phyloP scores from a whole-genome alignment of 2,797 vertebrate genomes.

The Ceyx erithaca region DNA sequence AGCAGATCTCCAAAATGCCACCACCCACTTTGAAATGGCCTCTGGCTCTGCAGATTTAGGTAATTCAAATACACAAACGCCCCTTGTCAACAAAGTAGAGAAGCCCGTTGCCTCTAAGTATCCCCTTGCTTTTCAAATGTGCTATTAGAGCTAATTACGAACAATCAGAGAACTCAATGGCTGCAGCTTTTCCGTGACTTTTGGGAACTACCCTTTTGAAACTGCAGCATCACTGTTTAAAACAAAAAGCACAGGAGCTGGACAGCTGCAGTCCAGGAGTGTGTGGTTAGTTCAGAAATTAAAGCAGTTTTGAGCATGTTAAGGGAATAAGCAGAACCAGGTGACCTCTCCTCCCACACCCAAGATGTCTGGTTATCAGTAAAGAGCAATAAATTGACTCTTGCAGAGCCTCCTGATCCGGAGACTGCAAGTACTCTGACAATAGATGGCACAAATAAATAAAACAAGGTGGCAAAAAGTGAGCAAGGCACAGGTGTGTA shows the following conservation, averaged over 20 bases:
- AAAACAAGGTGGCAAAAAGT: neutral
- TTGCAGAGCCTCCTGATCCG: neutral
- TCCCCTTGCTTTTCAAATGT: slow-evolving; percentile 12
- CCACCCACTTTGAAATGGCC: slow-evolving; percentile 65
- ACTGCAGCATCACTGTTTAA: neutral
- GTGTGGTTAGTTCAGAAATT: neutral
- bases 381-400: neutral
- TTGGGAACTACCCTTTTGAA: neutral
- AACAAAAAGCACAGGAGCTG: neutral
- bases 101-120: slow-evolving; percentile 17
- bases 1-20: neutral
- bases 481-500: neutral
- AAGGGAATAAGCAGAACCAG: neutral
- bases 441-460: neutral
- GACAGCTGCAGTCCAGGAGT: neutral
- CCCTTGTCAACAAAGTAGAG: slow-evolving; percentile 29
- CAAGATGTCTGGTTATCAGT: neutral
- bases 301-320: neutral
- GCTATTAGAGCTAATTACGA: slow-evolving; percentile 68
- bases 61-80: slow-evolving; percentile 47
- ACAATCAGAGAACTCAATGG: slow-evolving; percentile 17
- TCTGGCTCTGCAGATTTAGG: slow-evolving; percentile 50
- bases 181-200: neutral
- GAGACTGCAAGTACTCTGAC: neutral
- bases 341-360: neutral